phyloP scores from a whole-genome alignment of 2,113 vertebrate species.

The Callopanchax toddi region DNA sequence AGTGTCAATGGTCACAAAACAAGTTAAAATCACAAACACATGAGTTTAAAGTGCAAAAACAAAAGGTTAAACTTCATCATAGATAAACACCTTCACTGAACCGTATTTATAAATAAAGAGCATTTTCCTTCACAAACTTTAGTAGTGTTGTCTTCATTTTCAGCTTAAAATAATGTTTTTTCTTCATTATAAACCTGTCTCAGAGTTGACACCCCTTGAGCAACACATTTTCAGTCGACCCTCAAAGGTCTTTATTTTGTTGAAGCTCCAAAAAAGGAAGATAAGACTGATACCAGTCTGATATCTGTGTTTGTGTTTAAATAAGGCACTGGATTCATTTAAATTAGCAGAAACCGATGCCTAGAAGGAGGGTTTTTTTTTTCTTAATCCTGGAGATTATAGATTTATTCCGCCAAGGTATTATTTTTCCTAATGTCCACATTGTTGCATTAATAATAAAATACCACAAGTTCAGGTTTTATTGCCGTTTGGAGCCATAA shows the following conservation, averaged over 20 bases:
- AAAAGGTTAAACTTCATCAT: no score
- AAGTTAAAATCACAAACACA: slow-evolving; percentile 37
- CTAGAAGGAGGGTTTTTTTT: no score
- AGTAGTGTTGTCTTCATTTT: slow-evolving; percentile 55
- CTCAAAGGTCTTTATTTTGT: no score
- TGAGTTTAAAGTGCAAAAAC: slow-evolving; percentile 70
- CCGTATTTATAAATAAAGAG: slow-evolving; percentile 22
- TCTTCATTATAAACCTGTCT: no score
- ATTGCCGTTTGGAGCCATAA: background rate
- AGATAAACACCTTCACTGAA: slow-evolving; percentile 27
- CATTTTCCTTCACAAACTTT: slow-evolving; percentile 31
- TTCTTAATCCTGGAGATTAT: background rate
- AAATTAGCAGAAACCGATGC: no score
- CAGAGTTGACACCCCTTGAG: no score
- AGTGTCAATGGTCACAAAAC: slow-evolving; percentile 46
- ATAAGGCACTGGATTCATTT: background rate
- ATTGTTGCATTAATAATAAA: background rate
- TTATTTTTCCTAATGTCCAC: background rate
- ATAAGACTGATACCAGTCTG: background rate
- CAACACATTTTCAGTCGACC: no score
- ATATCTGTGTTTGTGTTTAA: background rate
- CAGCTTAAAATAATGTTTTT: no score
- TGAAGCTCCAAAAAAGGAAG: background rate
- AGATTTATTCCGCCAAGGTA: background rate
- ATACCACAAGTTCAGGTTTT: no score